Percentiles rank a stretch among this genome's conserved stretches.
These are phyloP conservation scores for Clusia tigrina DNA, from an alignment of 2,888 invertebrate species.

Conservation along the genomic window DNA sequence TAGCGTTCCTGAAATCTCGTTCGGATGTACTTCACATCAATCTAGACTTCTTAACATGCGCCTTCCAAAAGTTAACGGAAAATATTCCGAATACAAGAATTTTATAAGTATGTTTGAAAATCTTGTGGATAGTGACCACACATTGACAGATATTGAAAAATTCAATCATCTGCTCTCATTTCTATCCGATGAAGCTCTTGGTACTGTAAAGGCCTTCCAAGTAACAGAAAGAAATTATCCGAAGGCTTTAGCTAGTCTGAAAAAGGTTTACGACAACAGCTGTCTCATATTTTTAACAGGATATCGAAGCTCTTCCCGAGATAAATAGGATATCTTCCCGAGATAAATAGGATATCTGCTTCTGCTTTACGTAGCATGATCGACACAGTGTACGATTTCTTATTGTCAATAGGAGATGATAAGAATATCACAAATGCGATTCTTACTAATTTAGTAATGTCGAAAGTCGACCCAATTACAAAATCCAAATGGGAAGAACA, in stretches of 20 bases:
- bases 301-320: no score
- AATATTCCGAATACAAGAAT: slow-evolving; percentile 9
- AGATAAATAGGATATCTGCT: slow-evolving; percentile 31
- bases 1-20: no score
- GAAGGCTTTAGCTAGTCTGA: slow-evolving; percentile 27
- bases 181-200: slow-evolving; percentile 32
- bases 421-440: slow-evolving; percentile 33
- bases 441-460: slow-evolving; percentile 33
- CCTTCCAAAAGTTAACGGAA: slow-evolving; percentile 24
- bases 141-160: slow-evolving; percentile 29
- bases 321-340: no score
- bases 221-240: slow-evolving; percentile 30
- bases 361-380: slow-evolving; percentile 33
- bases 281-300: slow-evolving; percentile 36
- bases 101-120: not conserved
- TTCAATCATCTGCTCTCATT: slow-evolving; percentile 30
- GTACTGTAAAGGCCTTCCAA: slow-evolving; percentile 31
- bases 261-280: slow-evolving; percentile 31
- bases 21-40: slow-evolving; percentile 5
- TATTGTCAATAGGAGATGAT: slow-evolving; percentile 32
- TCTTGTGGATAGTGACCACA: not conserved
- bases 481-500: slow-evolving; percentile 26
- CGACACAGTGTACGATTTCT: slow-evolving; percentile 32
- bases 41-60: slow-evolving; percentile 23
- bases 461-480: slow-evolving; percentile 29